Base-by-base conservation (phyloP, 2,797 vertebrate species). In the Bryconaethiops microstoma region DNA sequence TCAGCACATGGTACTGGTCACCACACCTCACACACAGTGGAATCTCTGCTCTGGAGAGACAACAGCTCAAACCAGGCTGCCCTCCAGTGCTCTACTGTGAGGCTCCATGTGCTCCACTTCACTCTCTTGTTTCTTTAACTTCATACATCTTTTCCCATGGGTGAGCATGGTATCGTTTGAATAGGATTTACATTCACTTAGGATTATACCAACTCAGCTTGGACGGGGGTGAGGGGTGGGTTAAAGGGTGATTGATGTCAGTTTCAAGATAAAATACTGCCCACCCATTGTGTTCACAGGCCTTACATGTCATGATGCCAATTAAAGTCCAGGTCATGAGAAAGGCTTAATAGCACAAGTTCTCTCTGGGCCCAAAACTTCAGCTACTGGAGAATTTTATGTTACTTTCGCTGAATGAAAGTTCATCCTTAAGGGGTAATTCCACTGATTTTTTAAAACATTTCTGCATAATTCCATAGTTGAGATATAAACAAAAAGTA, bases 201-300 rank as follows among this genome's bases (percentile, higher is more conserved):
- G 89, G 90, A 94, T 93, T 93, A 93, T 90, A 88, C 72, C n/a
- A 60, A 60, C n/a, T 92, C 90, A 90, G 89, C 91, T 88, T 88
- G 84, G 89, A 90, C 91, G 88, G 89, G 91, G 91, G 87, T 85
- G 19, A 0, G 40, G 65, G 29, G 40, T 78, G 35, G 77, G 82
- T 85, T 81, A 57, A 80, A 84, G 84, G 86, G 80, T 85, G 83
- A 86, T 86, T 81, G 59, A 76, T 86, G 86, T 92, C 88, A 88
- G 45, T 4, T 84, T 85, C 74, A 81, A 67, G 86, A 76, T 80
- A 88, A 87, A 88, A 60, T 74, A 81, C 83, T 77, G 92, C 90
- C 92, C 92, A 94, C 92, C 90, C 93, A 93, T 91, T 91, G 86
- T 89, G 91, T 92, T 92, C 91, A 91, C 84, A 92, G 89, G 79